Base-by-base conservation (phyloP, 2,113 vertebrate species). In the Phasianus colchicus region DNA sequence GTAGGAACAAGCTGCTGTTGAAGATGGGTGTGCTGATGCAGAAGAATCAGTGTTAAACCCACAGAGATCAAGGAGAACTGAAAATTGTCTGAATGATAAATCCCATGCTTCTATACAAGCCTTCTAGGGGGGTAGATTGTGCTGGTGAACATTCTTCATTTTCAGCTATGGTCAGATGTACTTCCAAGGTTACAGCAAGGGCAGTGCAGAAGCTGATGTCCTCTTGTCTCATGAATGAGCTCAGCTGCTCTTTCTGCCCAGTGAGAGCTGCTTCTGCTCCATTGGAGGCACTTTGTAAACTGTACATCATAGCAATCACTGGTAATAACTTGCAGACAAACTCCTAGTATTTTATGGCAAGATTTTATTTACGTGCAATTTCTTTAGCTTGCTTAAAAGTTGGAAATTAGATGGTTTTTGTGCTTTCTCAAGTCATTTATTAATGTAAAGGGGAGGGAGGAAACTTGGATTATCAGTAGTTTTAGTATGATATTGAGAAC, bases 41-140 rank as follows among this genome's bases (percentile, higher is more conserved):
- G 48, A 76, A 57, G 9, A 27, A 58, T 74, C 3, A 25, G 30
- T 4, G 13, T 48, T 52, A 73, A 83, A 75, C 24, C 13, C 0
- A 3, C 15, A 30, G 22, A 36, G 43, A 43, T 43, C 13, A 25
- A 60, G 61, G 27, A 78, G 32, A 73, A 5, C 10, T 42, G 47
- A 30, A 63, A 32, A 42, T 76, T 65, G 36, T 36, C 48, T 61
- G 54, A 42, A 17, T 64, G 19, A 24, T 58, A 76, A 65, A 88
- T 79, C 30, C 18, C 6, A 4, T 61, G 42, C 42, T 64, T 64
- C 15, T 72, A 29, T 21, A 8, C 0, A 0, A 13, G 32, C 43
- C 16, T 6, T 58, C 60, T 72, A 36, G 8, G 52, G 27, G 14
- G 6, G 48, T 27, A 27, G 52, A 15, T n/a, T 45, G 72, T 80